Evolutionary conservation across 2,113 vertebrate genomes (phyloP), one percentile per base, ranked within the genome.

Genomic region (crab-eating macaque (Macaca fascicularis)): DNA sequence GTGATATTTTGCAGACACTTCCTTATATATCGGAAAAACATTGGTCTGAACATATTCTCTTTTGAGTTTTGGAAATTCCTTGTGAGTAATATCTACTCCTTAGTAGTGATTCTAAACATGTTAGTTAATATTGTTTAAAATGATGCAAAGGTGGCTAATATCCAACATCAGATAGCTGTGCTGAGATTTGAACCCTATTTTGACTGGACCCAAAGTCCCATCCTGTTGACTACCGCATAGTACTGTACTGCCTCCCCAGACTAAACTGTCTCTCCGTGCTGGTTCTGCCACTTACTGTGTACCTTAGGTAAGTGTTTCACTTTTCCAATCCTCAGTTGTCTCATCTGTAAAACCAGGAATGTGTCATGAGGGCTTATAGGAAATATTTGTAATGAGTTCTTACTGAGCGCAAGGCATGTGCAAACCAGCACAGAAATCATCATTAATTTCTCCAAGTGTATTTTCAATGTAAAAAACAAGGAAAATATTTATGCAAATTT

Each of bases 401-500:
- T 64, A 45, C 23, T 85, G 52, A 97, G 9, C 23, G 20, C 8
- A 55, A 23, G 30, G 16, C 3, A 5, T 90, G 43, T 45, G 9
- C 12, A 64, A 43, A 72, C 11, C 57, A 40, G 43, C 55, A 67
- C 14, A 94, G 81, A 93, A 78, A 69, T 94, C 81, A 89, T 25
- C 52, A 86, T 61, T 50, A 80, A 96, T 81, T 94, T 95, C 78
- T 75, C 25, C 35, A 88, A 57, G 13, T 84, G 3, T 76, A 76
- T 67, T 96, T 96, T 92, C 9, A 94, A 59, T 67, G 12, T 67
- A 76, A 95, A 90, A 89, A 85, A 38, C 57, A 93, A 76, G 25
- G 13, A 69, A 95, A 84, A 75, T 59, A 83, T 72, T 92, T 96
- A 79, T 95, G 40, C 50, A 94, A 85, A 95, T 79, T 97, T 94